A percentile compares a stretch with the other conserved stretches of the same genome.
Conservation (phyloP, 2,797 vertebrate species). For the Acrossocheilus fasciatus region DNA sequence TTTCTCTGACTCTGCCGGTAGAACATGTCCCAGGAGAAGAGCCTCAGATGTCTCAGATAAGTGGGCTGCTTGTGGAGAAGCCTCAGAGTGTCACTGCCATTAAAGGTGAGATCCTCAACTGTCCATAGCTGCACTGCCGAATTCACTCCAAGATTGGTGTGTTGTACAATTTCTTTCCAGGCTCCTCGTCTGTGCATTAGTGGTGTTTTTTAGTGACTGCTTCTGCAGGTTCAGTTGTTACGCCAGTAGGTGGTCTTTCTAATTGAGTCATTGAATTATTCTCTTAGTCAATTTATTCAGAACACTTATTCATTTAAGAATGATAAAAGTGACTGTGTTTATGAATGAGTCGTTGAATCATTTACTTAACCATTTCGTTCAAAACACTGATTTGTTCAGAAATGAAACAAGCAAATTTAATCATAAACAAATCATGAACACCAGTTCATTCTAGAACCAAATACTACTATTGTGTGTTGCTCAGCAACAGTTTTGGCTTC, state of each 20-base stretch:
- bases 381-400: neutral
- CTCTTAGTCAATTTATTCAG: neutral
- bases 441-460: neutral
- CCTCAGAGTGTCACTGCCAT: slow-evolving; percentile 72
- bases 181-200: neutral
- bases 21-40: slow-evolving; percentile 71
- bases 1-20: slow-evolving; percentile 53
- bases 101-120: slow-evolving; percentile 73
- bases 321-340: neutral
- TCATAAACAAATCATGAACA: neutral
- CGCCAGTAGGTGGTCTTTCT: neutral
- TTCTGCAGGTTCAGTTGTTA: neutral
- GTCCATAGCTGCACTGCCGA: neutral
- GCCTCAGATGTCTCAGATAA: slow-evolving; percentile 65
- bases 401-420: neutral
- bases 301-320: neutral
- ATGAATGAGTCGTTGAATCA: neutral
- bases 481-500: neutral
- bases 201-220: no score
- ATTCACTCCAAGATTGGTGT: neutral
- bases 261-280: neutral
- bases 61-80: slow-evolving; percentile 74
- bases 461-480: no score
- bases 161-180: neutral
- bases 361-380: neutral